phyloP scores from a whole-genome alignment of 2,797 vertebrate species.

The Chelon auratus region DNA sequence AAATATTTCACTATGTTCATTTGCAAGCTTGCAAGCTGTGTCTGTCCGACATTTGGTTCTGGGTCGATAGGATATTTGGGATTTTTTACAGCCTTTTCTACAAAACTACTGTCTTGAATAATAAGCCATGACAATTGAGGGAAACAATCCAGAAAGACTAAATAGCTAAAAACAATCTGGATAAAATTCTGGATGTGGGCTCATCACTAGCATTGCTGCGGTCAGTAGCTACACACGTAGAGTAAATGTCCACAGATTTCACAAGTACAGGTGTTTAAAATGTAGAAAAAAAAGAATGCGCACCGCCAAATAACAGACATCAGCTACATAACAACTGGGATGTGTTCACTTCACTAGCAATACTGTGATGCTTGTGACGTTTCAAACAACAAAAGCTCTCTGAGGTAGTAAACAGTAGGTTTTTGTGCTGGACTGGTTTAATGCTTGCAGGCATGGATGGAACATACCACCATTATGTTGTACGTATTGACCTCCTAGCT shows the following conservation, averaged over 20 bases:
- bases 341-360: neutral
- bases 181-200: too few species aligned
- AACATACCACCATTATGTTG: conserved; percentile 15
- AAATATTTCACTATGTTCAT: neutral
- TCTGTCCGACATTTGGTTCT: neutral
- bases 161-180: too few species aligned
- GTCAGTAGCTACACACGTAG: neutral
- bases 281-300: too few species aligned
- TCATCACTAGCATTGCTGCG: neutral
- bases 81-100: too few species aligned
- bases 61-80: neutral
- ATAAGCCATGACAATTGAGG: too few species aligned
- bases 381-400: conserved; percentile 2
- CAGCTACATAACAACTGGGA: too few species aligned
- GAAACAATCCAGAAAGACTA: too few species aligned
- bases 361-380: neutral
- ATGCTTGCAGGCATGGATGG: neutral
- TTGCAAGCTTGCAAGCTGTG: neutral
- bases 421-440: conserved; percentile 8
- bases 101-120: too few species aligned
- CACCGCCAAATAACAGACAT: too few species aligned
- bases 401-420: conserved; percentile 4
- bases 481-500: conserved; percentile 49
- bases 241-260: neutral
- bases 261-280: neutral